A percentile compares a stretch with the other conserved stretches of the same genome.
Conservation (phyloP, 2,113 vertebrate species). For the Apodemus sylvaticus region DNA sequence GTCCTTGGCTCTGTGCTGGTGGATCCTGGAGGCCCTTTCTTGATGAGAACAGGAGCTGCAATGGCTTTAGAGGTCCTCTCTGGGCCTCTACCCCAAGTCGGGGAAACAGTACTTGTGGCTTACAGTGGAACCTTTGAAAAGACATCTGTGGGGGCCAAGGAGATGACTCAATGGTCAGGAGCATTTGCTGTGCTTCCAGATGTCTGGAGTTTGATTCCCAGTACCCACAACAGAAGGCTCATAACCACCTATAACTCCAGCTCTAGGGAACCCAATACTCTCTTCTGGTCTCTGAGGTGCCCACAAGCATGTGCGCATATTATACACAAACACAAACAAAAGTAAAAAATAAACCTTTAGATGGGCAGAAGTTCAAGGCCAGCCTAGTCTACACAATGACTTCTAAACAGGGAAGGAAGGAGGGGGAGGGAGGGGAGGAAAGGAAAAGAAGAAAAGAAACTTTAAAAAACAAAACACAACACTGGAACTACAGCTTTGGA, state of each 20-base stretch:
- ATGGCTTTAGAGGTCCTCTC: not conserved
- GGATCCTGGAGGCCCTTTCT: too few species aligned
- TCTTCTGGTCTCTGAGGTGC: not conserved
- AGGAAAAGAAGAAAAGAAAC: not conserved
- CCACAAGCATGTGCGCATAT: not conserved
- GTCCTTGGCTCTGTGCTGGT: not conserved
- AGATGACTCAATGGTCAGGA: not conserved
- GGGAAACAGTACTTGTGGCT: not conserved
- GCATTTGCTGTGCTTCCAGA: not conserved
- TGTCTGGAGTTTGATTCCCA: not conserved
- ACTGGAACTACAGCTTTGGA: not conserved
- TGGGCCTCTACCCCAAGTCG: not conserved
- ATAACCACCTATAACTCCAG: not conserved
- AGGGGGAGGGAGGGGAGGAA: accelerated
- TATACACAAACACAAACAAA: not conserved
- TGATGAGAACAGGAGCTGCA: not conserved
- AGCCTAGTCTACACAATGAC: not conserved
- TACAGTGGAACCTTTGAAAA: not conserved
- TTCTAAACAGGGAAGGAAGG: not conserved
- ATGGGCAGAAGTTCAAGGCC: not conserved
- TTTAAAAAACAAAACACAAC: not conserved
- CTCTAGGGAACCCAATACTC: not conserved
- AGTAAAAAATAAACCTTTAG: not conserved
- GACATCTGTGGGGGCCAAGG: not conserved
- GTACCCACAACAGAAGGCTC: not conserved